Evolutionary conservation across 2,888 invertebrate genomes (phyloP).

Genomic region (Tipula confusa): DNA sequence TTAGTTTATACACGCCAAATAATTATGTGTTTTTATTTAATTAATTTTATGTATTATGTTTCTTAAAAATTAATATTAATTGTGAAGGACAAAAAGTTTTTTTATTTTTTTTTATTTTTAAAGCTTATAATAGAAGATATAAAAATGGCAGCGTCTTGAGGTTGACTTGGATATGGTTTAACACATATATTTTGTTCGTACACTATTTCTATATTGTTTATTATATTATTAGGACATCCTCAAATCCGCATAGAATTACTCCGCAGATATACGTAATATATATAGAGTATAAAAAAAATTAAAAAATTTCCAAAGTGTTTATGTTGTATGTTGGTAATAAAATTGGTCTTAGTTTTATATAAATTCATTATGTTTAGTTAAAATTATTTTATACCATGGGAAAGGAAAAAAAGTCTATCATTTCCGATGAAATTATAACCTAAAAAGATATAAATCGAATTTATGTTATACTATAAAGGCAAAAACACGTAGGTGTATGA

Average conservation of each 20-base stretch:
- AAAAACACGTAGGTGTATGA: too few species aligned
- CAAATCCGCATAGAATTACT: too few species aligned
- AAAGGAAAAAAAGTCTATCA: not conserved
- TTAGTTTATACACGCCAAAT: not conserved
- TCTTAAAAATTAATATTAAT: not conserved
- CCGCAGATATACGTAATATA: not conserved
- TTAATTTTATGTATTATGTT: not conserved
- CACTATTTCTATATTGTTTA: too few species aligned
- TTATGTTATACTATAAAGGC: too few species aligned
- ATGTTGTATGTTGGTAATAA: not conserved
- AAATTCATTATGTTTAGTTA: not conserved
- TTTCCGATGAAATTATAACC: not conserved
- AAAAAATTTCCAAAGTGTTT: not conserved
- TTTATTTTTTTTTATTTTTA: not conserved
- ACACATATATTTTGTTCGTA: too few species aligned
- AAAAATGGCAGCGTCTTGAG: not conserved
- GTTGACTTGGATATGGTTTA: not conserved
- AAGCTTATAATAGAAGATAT: not conserved
- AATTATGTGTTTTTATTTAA: not conserved
- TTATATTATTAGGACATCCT: too few species aligned
- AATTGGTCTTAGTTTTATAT: not conserved
- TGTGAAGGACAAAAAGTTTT: not conserved
- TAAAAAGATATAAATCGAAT: too few species aligned
- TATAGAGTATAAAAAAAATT: not conserved
- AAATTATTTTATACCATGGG: not conserved